These are phyloP conservation scores for Oscheius onirici DNA, from an alignment of 2,888 invertebrate species.

Conservation along the genomic window DNA sequence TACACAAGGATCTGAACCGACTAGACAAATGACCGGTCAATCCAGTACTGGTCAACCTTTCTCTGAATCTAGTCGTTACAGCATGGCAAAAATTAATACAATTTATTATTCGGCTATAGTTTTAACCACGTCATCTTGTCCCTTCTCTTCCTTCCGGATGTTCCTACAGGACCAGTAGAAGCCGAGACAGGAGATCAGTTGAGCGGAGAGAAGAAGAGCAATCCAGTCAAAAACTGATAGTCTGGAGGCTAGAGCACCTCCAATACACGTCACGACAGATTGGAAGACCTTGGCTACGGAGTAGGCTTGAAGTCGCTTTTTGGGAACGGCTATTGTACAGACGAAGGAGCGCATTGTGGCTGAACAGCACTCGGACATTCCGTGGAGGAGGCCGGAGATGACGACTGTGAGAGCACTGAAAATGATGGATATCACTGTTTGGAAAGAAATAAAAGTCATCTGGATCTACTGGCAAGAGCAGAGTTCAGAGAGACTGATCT, in stretches of 20 bases:
- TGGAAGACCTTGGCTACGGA: constrained; percentile 33
- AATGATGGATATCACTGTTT: no score
- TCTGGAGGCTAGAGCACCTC: constrained; percentile 16
- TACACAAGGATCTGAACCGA: no score
- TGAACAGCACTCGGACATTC: constrained; percentile 32
- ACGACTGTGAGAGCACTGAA: constrained; percentile 13
- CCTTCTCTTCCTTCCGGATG: constrained; percentile 14
- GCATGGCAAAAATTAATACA: no score
- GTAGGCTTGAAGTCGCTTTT: constrained; percentile 30
- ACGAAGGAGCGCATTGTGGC: constrained; percentile 32
- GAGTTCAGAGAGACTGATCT: background rate
- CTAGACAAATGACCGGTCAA: no score
- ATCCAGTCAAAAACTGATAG: constrained; percentile 25
- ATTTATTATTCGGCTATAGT: no score
- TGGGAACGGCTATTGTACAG: constrained; percentile 30
- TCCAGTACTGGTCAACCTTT: no score
- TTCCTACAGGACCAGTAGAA: constrained; percentile 7
- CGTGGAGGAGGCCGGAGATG: constrained; percentile 25
- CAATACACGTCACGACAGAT: constrained; percentile 32
- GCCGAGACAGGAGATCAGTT: constrained; percentile 1
- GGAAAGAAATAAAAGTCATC: background rate
- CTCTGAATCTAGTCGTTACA: no score
- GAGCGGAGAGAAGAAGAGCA: background rate
- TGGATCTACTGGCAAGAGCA: no score
- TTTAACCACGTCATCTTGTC: background rate